A percentile compares a stretch with the other conserved stretches of the same genome.
Conservation (phyloP, 2,888 invertebrate species). For the Acleris cristana region DNA sequence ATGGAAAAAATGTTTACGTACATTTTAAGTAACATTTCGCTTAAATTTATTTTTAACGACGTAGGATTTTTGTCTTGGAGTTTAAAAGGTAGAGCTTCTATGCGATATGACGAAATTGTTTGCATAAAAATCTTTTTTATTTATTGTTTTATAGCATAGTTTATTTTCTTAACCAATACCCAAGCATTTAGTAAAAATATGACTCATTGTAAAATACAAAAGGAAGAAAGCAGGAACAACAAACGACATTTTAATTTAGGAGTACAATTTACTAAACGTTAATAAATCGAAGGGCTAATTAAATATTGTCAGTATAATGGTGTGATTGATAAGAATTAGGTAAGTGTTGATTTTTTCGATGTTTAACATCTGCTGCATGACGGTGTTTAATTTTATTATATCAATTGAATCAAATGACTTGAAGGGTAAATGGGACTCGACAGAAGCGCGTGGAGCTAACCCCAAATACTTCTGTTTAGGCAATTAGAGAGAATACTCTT, state of each 20-base stretch:
- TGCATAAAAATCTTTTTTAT: no score
- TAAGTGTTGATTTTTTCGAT: constrained; percentile 31
- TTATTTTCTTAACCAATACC: no score
- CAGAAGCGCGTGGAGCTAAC: no score
- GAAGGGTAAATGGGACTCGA: background rate
- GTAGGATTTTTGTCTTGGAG: no score
- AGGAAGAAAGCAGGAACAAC: background rate
- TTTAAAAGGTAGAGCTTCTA: no score
- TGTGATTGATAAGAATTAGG: constrained; percentile 34
- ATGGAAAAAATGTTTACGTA: background rate
- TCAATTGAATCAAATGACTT: constrained; percentile 25
- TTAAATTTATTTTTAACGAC: background rate
- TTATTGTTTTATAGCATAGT: no score
- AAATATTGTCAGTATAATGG: constrained; percentile 23
- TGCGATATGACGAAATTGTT: no score
- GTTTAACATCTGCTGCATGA: constrained; percentile 36
- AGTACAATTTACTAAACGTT: constrained; percentile 17
- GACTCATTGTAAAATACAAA: no score
- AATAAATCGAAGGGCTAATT: constrained; percentile 33
- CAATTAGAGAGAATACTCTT: no score
- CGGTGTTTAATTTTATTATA: constrained; percentile 34
- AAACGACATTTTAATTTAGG: background rate
- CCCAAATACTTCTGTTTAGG: no score
- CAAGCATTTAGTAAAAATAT: no score
- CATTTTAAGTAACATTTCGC: background rate